A percentile compares a stretch with the other conserved stretches of the same genome.
Conservation (phyloP, 2,888 invertebrate species). For the Proisotoma minuta region DNA sequence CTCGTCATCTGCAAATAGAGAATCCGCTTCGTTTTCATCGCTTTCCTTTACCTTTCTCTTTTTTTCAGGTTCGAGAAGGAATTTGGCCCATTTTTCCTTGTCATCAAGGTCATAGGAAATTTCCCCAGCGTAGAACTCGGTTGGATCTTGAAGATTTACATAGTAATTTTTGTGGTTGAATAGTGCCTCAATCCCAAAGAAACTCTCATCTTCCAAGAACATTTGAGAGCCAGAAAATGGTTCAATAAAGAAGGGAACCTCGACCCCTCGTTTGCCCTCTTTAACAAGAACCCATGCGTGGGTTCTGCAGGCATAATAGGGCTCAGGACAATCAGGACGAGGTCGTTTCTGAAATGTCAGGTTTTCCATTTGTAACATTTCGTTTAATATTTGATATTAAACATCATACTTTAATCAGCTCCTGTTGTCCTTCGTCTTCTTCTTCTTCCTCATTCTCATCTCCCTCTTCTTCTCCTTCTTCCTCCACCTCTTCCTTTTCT, state of each 20-base stretch:
- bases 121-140: slow-evolving; percentile 7
- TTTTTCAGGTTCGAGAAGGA: slow-evolving; percentile 34
- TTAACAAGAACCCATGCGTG: slow-evolving; percentile 81
- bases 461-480: background rate
- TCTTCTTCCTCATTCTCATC: slow-evolving; percentile 5
- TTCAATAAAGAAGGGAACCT: slow-evolving; percentile 73
- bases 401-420: no score
- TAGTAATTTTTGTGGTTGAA: slow-evolving; percentile 86
- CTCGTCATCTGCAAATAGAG: slow-evolving; percentile 45
- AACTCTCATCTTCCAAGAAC: slow-evolving; percentile 59
- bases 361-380: slow-evolving; percentile 51
- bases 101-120: slow-evolving; percentile 40
- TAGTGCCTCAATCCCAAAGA: slow-evolving; percentile 72
- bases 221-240: slow-evolving; percentile 70
- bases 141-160: slow-evolving; percentile 52
- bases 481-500: background rate
- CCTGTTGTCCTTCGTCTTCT: slow-evolving; percentile 23
- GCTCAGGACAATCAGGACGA: slow-evolving; percentile 62
- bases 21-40: slow-evolving; percentile 17
- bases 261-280: slow-evolving; percentile 59
- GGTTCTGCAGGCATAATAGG: slow-evolving; percentile 57
- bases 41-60: slow-evolving; percentile 20
- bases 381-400: no score
- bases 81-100: slow-evolving; percentile 38
- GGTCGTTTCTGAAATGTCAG: background rate